phyloP scores from a whole-genome alignment of 2,888 invertebrate genomes.

The Thera obeliscata region DNA sequence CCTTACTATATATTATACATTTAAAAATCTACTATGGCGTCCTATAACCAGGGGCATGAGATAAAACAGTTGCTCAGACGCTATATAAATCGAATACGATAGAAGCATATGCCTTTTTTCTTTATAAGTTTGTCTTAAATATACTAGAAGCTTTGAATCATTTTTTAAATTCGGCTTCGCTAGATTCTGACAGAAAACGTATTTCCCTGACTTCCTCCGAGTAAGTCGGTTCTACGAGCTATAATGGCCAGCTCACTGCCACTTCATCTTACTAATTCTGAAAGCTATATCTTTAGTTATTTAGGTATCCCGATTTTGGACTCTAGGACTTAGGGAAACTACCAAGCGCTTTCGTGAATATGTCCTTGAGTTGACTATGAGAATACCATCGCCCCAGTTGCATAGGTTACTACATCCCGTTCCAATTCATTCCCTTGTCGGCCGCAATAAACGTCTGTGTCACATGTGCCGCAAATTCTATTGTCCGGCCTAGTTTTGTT shows the following conservation, averaged over 20 bases:
- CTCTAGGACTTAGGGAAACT: neutral
- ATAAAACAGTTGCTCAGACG: too few species aligned
- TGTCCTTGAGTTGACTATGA: neutral
- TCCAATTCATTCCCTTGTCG: slow-evolving; percentile 40
- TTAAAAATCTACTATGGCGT: too few species aligned
- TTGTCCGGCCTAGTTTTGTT: slow-evolving; percentile 24
- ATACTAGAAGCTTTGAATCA: too few species aligned
- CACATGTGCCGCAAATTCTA: slow-evolving; percentile 42
- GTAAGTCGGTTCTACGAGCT: neutral
- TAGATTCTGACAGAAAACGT: too few species aligned
- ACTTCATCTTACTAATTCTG: neutral
- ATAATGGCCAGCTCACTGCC: neutral
- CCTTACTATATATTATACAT: too few species aligned
- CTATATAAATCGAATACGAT: too few species aligned
- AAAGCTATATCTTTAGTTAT: neutral
- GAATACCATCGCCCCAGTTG: slow-evolving; percentile 51
- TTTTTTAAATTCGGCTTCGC: too few species aligned
- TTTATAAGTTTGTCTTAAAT: too few species aligned
- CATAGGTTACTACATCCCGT: slow-evolving; percentile 49
- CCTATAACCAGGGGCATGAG: too few species aligned
- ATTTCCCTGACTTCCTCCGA: too few species aligned
- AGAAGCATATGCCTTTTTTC: too few species aligned
- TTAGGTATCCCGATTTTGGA: neutral
- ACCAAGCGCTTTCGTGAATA: neutral
- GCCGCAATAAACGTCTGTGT: slow-evolving; percentile 35